A percentile compares a stretch with the other conserved stretches of the same genome.
Conservation (phyloP, 30 jellyfish, hydroid and myxozoan species). For the Aurelia sp. region DNA sequence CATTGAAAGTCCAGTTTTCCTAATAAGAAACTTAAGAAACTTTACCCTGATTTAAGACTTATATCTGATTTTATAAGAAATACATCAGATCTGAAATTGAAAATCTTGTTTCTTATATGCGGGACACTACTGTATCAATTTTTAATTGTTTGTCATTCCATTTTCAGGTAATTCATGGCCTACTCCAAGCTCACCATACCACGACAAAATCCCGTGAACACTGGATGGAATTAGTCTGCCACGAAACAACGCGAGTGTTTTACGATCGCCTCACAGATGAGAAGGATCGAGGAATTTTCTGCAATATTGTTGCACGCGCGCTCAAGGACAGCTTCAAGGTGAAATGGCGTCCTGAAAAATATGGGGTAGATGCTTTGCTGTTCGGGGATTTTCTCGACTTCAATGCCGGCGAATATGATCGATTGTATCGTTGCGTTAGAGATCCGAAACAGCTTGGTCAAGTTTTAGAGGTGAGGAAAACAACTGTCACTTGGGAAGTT, state of each 20-base stretch:
- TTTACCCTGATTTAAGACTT: no score
- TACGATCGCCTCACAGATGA: constrained; percentile 80
- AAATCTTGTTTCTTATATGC: no score
- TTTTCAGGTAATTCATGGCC: constrained; percentile 74
- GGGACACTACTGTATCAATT: no score
- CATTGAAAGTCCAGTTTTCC: no score
- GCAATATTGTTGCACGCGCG: constrained; percentile 49
- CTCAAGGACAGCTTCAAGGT: constrained; percentile 69
- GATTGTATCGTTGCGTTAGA: constrained; percentile 72
- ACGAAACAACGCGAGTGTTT: constrained; percentile 81
- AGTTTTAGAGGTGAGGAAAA: constrained; percentile 75
- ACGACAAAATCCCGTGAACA: constrained; percentile 74
- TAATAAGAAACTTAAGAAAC: no score
- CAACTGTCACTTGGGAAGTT: no score
- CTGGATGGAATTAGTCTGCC: constrained; percentile 80
- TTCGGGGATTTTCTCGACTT: constrained; percentile 88
- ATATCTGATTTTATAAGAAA: no score
- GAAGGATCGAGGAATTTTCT: constrained; percentile 64
- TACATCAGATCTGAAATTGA: no score
- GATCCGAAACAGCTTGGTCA: constrained; percentile 71
- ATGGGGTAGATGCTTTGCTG: constrained; percentile 55
- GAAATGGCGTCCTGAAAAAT: constrained; percentile 74
- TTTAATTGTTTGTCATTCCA: neutral
- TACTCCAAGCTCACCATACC: constrained; percentile 75
- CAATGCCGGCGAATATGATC: constrained; percentile 59